These are phyloP conservation scores for Dryomyza anilis DNA, from an alignment of 2,888 invertebrate genomes.

Conservation along the genomic window DNA sequence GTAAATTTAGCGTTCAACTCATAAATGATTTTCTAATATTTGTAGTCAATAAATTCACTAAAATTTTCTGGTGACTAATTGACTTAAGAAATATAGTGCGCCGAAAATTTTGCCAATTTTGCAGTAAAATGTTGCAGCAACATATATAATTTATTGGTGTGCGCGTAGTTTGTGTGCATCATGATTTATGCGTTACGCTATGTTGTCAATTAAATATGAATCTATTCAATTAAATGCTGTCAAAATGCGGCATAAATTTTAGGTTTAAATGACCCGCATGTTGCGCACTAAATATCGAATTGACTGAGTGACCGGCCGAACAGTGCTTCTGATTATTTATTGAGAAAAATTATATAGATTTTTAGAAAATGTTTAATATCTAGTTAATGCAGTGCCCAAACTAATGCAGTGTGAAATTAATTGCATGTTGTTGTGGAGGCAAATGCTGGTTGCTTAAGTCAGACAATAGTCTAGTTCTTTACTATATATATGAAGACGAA, in stretches of 20 bases:
- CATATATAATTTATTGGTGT: too few species aligned
- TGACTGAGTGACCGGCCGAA: not conserved
- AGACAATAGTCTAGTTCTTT: too few species aligned
- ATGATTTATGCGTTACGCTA: constrained; percentile 24
- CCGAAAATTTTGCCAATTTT: constrained; percentile 3
- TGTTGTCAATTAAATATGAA: constrained; percentile 42
- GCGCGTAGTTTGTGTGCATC: too few species aligned
- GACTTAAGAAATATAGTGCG: constrained; percentile 10
- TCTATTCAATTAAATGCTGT: constrained; percentile 40
- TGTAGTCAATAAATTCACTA: constrained; percentile 8
- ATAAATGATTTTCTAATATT: constrained; percentile 22
- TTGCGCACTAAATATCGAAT: too few species aligned
- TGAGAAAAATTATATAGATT: not conserved
- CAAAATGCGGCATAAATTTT: constrained; percentile 38
- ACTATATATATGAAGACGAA: too few species aligned
- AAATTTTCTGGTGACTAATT: constrained; percentile 8
- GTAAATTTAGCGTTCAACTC: not conserved
- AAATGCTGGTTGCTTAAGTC: too few species aligned
- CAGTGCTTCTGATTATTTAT: too few species aligned
- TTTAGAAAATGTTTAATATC: too few species aligned
- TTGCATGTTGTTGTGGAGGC: too few species aligned
- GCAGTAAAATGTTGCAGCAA: constrained; percentile 2
- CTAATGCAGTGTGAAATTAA: too few species aligned
- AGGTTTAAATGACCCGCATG: constrained; percentile 15
- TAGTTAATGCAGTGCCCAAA: too few species aligned